Base-by-base conservation (phyloP, 2,888 invertebrate genomes). In the Andrena chrysosceles region DNA sequence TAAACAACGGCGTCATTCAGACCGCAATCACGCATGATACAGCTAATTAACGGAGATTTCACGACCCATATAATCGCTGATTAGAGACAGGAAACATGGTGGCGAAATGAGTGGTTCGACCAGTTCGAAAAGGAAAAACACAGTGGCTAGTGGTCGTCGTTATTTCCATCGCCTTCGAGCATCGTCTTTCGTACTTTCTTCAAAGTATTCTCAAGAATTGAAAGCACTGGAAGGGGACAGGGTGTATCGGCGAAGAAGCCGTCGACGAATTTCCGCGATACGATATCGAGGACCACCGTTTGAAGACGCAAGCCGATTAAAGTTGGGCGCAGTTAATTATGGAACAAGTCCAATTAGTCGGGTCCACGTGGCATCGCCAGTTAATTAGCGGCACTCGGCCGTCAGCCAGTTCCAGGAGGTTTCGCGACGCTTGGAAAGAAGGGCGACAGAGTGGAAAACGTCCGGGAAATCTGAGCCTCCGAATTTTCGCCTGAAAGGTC, bases 341-440 rank as follows among this genome's bases (percentile, higher is more conserved):
- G 82, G 84, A 80, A 80, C 81, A 64, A 82, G 84, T 79, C 80
- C 85, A 81, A 84, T 86, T 86, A 86, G 84, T 64, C 75, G 68
- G 60, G 60, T 26, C 73, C 59, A 62, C 64, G 29, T 71, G 80
- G 75, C 79, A 75, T 84, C 73, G 84, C 84, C 75, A 84, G 86
- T 82, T 86, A 84, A 86, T 86, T 86, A 84, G 60, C 70, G 81
- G 67, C 48, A 59, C 23, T 26, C 76, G 54, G 49, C 74, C 74
- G 85, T 82, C 85, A 67, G 81, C 66, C 77, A 20, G 79, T 79
- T 80, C 49, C 79, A 64, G 81, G 69, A 49, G 35, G 56, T 49
- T 35, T 48, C 54, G 60, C 52, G 62, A 10, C 29, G 33, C 10
- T 23, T 31, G 35, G 35, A 54, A 63, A 52, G 49, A 68, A 49